Evolutionary conservation across 92 coral and sea anemone species (phyloP).

Genomic region (Actinostola sp.): DNA sequence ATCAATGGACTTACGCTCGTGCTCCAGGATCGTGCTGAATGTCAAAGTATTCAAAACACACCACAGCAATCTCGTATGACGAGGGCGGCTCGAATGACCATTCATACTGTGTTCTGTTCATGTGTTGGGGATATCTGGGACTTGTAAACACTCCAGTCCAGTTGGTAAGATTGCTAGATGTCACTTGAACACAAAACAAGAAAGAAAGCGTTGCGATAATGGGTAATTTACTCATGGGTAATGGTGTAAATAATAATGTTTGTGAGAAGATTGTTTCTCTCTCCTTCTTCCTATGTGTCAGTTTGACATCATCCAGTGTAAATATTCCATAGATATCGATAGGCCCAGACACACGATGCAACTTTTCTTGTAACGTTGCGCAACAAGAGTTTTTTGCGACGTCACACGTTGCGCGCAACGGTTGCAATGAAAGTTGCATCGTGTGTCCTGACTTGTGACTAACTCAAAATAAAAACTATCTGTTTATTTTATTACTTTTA

Average conservation of each 20-base stretch:
- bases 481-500: too few species aligned
- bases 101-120: conserved; percentile 10
- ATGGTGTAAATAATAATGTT: background rate
- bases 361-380: too few species aligned
- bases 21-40: conserved; percentile 1
- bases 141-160: conserved; percentile 15
- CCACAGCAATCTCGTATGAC: background rate
- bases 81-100: conserved; percentile 18
- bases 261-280: background rate
- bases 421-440: too few species aligned
- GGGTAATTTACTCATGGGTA: background rate
- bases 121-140: conserved; percentile 10
- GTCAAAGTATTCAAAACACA: conserved; percentile 5
- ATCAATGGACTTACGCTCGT: too few species aligned
- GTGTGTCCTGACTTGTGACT: too few species aligned
- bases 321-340: too few species aligned
- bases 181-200: background rate
- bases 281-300: too few species aligned
- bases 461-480: too few species aligned
- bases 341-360: too few species aligned
- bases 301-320: too few species aligned
- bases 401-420: too few species aligned
- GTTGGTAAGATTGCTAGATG: background rate
- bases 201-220: background rate
- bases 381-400: too few species aligned